Evolutionary conservation across 2,888 invertebrate species (phyloP).

Genomic region (Melieria omissa): DNA sequence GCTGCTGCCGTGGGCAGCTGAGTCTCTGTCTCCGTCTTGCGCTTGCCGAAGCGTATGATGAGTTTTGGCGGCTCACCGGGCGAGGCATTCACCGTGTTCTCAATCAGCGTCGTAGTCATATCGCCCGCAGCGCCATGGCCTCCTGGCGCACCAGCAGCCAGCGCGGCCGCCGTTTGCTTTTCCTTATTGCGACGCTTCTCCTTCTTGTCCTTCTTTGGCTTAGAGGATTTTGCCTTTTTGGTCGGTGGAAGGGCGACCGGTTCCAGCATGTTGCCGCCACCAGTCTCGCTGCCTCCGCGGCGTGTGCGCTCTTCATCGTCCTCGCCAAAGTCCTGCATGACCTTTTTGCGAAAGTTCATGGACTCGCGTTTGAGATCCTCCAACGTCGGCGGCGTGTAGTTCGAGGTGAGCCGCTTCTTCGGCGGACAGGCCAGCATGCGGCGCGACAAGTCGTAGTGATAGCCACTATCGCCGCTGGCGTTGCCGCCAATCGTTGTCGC

Average conservation of each 20-base stretch:
- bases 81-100: constrained; percentile 64
- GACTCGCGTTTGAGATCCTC: constrained; percentile 85
- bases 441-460: constrained; percentile 64
- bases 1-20: constrained; percentile 38
- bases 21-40: constrained; percentile 54
- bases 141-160: constrained; percentile 55
- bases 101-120: constrained; percentile 67
- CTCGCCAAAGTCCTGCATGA: constrained; percentile 86
- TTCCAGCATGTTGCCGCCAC: constrained; percentile 55
- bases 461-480: constrained; percentile 54
- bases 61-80: constrained; percentile 75
- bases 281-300: constrained; percentile 52
- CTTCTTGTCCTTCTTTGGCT: constrained; percentile 69
- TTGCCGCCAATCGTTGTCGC: constrained; percentile 42
- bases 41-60: constrained; percentile 75
- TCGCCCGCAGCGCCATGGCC: constrained; percentile 53
- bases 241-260: constrained; percentile 42
- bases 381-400: constrained; percentile 74
- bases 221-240: constrained; percentile 60
- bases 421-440: constrained; percentile 76
- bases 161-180: constrained; percentile 66
- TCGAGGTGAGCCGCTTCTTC: constrained; percentile 76
- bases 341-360: constrained; percentile 86
- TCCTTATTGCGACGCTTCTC: constrained; percentile 65
- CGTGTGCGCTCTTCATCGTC: constrained; percentile 67